Percentiles rank a stretch among this genome's conserved stretches.
Conservation (phyloP, 1,140 invertebrate genomes). For the Eupeodes corollae region DNA sequence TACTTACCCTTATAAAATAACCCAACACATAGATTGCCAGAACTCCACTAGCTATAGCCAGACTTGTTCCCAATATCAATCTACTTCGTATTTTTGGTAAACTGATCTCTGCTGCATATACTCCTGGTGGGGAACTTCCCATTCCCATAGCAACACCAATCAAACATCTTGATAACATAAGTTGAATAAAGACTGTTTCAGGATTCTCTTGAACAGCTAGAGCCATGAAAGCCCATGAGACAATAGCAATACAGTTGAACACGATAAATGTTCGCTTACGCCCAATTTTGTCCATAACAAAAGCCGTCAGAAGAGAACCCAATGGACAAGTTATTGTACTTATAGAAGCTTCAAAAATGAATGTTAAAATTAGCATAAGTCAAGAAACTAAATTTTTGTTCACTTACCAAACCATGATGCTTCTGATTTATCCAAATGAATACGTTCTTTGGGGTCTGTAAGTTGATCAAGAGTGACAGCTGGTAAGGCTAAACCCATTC, state of each 20-base stretch:
- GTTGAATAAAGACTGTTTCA: slow-evolving; percentile 16
- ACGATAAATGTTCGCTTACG: slow-evolving; percentile 25
- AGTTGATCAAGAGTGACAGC: slow-evolving; percentile 21
- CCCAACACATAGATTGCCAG: slow-evolving; percentile 50
- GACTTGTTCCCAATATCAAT: slow-evolving; percentile 49
- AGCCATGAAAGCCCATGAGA: slow-evolving; percentile 25
- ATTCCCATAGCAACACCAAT: slow-evolving; percentile 45
- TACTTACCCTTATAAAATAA: slow-evolving; percentile 42
- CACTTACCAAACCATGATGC: slow-evolving; percentile 25
- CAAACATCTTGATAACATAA: slow-evolving; percentile 24
- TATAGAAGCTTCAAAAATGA: slow-evolving; percentile 19
- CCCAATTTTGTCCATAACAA: slow-evolving; percentile 26
- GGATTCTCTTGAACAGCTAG: slow-evolving; percentile 11
- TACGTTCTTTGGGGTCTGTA: slow-evolving; percentile 11
- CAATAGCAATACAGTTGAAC: slow-evolving; percentile 23
- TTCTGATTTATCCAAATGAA: slow-evolving; percentile 14
- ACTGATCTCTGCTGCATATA: slow-evolving; percentile 51
- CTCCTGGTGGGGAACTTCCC: slow-evolving; percentile 47
- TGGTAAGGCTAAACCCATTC: slow-evolving; percentile 25
- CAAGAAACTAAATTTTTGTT: not conserved
- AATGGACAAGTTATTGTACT: slow-evolving; percentile 28
- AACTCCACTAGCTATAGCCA: slow-evolving; percentile 48
- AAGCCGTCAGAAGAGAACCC: slow-evolving; percentile 24
- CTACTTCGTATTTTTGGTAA: slow-evolving; percentile 43
- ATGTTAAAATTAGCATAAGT: not conserved